These are phyloP conservation scores for Eugnorisma glareosa DNA, from an alignment of 2,888 invertebrate species.

Conservation along the genomic window DNA sequence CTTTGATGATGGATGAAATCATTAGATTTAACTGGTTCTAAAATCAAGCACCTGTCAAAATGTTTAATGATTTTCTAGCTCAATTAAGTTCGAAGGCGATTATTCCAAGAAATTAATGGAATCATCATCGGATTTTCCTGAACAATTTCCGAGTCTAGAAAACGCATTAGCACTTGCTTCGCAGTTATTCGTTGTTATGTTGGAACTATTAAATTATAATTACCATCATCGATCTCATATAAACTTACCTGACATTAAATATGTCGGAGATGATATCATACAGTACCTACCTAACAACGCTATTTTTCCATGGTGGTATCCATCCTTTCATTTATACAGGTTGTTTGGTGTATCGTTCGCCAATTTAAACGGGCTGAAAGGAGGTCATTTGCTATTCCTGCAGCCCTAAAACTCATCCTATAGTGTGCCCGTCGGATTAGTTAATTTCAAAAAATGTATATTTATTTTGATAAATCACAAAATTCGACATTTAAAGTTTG, in stretches of 20 bases:
- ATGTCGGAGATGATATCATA: background rate
- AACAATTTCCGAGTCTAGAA: slow-evolving; percentile 17
- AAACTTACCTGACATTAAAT: background rate
- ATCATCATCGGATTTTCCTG: slow-evolving; percentile 28
- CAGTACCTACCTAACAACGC: background rate
- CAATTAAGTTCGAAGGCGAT: slow-evolving; percentile 1
- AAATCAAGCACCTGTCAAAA: slow-evolving; percentile 38
- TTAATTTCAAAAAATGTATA: too few species aligned
- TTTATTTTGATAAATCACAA: too few species aligned
- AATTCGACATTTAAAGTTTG: too few species aligned
- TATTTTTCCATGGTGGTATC: background rate
- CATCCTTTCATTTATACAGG: background rate
- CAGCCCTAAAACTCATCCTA: too few species aligned
- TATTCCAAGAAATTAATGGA: slow-evolving; percentile 12
- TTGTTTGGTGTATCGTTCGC: too few species aligned
- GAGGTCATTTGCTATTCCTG: too few species aligned
- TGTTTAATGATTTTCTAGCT: slow-evolving; percentile 19
- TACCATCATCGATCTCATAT: background rate
- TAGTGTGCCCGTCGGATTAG: too few species aligned
- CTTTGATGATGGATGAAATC: background rate
- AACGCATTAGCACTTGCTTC: slow-evolving; percentile 7
- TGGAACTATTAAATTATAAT: slow-evolving; percentile 17
- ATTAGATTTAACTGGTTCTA: slow-evolving; percentile 32
- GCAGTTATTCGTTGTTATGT: slow-evolving; percentile 1
- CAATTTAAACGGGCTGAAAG: too few species aligned